Conservation (phyloP, 2,113 vertebrate species). For the Rynchops niger region DNA sequence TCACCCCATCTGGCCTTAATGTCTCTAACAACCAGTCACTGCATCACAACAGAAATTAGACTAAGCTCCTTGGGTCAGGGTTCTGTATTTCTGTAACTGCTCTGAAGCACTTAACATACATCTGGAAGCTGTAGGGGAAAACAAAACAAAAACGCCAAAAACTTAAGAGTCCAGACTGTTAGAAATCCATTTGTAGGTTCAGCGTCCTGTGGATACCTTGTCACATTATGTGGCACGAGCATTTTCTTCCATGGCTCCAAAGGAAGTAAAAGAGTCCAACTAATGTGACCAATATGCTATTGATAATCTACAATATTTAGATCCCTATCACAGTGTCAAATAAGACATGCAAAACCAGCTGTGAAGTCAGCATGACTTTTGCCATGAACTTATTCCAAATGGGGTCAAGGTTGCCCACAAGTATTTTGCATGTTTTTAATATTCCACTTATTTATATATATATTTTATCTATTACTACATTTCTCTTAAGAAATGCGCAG, state of each 20-base stretch:
- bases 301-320: neutral
- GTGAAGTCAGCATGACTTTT: neutral
- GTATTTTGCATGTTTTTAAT: neutral
- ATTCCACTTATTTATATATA: neutral
- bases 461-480: neutral
- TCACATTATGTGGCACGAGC: neutral
- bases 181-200: neutral
- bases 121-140: neutral
- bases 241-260: neutral
- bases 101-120: neutral
- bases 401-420: neutral
- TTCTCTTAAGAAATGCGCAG: neutral
- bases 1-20: neutral
- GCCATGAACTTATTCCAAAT: neutral
- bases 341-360: neutral
- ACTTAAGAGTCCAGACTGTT: neutral
- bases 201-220: neutral
- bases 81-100: neutral
- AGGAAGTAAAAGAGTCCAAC: neutral
- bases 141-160: no score
- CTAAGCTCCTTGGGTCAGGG: neutral
- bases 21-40: neutral
- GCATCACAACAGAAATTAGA: neutral
- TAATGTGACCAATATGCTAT: accelerated
- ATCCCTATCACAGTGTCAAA: neutral